Evolutionary conservation across 1,140 invertebrate species (phyloP).

Genomic region (Grapholita molesta): DNA sequence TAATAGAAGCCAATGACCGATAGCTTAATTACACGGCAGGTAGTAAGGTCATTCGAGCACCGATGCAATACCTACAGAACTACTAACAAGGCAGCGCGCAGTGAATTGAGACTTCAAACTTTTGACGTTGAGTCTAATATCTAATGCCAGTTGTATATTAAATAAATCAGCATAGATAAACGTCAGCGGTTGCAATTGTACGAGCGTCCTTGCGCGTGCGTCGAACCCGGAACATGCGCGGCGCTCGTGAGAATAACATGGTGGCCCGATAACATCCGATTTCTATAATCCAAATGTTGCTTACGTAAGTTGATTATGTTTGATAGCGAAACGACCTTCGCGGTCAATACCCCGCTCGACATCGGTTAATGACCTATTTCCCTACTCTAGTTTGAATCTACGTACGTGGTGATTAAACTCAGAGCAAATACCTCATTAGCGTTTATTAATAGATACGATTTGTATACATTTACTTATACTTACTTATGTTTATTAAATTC

Average conservation of each 20-base stretch:
- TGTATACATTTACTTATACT: not conserved
- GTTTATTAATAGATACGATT: not conserved
- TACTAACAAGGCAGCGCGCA: not conserved
- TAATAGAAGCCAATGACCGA: constrained; percentile 29
- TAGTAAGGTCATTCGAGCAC: constrained; percentile 28
- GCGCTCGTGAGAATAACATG: constrained; percentile 16
- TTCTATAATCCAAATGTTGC: constrained; percentile 47
- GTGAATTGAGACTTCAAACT: constrained; percentile 13
- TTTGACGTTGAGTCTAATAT: not conserved
- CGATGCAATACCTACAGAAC: not conserved
- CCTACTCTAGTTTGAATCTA: constrained; percentile 14
- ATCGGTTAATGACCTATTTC: constrained; percentile 37
- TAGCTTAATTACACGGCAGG: constrained; percentile 35
- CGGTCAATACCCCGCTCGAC: constrained; percentile 45
- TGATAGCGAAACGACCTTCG: constrained; percentile 53
- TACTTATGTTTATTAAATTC: not conserved
- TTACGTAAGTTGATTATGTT: constrained; percentile 60
- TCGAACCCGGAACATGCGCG: constrained; percentile 61
- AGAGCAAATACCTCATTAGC: not conserved
- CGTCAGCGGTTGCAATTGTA: constrained; percentile 38
- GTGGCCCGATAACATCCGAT: constrained; percentile 39
- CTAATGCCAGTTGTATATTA: not conserved
- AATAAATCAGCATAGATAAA: constrained; percentile 38
- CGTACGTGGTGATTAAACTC: not conserved
- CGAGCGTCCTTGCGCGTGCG: constrained; percentile 58